Percentiles rank a stretch among this genome's conserved stretches.
These are phyloP conservation scores for Sylvia borin DNA, from an alignment of 2,797 vertebrate species.

Conservation along the genomic window DNA sequence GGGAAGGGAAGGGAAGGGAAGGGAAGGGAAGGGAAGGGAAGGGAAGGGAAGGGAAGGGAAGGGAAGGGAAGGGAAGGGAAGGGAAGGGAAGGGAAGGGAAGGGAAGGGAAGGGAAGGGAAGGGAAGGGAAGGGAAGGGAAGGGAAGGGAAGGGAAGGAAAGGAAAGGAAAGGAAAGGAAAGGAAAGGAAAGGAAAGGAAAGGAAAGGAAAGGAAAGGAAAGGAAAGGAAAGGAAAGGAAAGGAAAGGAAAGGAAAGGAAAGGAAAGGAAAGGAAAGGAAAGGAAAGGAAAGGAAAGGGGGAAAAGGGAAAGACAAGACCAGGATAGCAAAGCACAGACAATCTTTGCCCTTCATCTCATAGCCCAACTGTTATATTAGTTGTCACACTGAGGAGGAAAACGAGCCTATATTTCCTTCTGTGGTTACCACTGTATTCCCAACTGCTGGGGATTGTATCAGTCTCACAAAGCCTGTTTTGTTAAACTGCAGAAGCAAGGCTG, in stretches of 20 bases:
- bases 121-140: too few relatives aligned
- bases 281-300: background rate
- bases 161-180: too few relatives aligned
- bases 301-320: too few relatives aligned
- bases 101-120: too few relatives aligned
- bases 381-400: constrained; percentile 20
- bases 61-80: too few relatives aligned
- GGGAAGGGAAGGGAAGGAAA: accelerated
- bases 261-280: too few relatives aligned
- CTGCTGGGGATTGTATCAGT: background rate
- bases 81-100: too few relatives aligned
- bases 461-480: background rate
- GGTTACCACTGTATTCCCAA: background rate
- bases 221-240: too few relatives aligned
- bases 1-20: background rate
- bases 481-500: background rate
- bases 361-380: constrained; percentile 37
- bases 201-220: too few relatives aligned
- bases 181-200: too few relatives aligned
- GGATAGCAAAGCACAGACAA: background rate
- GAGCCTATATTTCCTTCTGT: background rate
- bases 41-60: too few relatives aligned
- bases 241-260: too few relatives aligned
- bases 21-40: background rate
- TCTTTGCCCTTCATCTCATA: constrained; percentile 60